A percentile compares a stretch with the other conserved stretches of the same genome.
phyloP scores from a whole-genome alignment of 2,888 invertebrate species.

The Trissolcus brochymenae region DNA sequence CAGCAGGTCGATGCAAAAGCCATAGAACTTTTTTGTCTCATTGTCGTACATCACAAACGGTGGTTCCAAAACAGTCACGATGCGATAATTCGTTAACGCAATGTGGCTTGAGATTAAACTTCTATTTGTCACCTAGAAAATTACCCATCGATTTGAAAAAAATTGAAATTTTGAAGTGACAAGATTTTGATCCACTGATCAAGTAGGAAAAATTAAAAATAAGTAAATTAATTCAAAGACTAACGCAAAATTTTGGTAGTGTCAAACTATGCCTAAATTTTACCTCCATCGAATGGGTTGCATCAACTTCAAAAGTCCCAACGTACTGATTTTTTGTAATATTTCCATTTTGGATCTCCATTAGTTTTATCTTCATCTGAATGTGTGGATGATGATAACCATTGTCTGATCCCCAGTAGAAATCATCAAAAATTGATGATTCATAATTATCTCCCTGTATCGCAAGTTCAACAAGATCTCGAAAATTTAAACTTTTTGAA shows the following conservation, averaged over 20 bases:
- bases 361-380: slow-evolving; percentile 68
- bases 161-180: too few species aligned
- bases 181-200: too few species aligned
- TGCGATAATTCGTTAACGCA: slow-evolving; percentile 89
- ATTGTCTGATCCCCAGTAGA: slow-evolving; percentile 67
- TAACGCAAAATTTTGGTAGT: too few species aligned
- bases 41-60: slow-evolving; percentile 88
- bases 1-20: slow-evolving; percentile 96
- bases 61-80: slow-evolving; percentile 90
- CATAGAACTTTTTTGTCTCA: slow-evolving; percentile 77
- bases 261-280: too few species aligned
- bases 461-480: slow-evolving; percentile 39
- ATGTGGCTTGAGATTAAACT: slow-evolving; percentile 83
- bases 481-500: slow-evolving; percentile 77
- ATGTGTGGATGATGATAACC: slow-evolving; percentile 69
- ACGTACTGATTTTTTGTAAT: slow-evolving; percentile 84
- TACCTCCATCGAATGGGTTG: slow-evolving; percentile 81
- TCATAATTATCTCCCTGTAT: slow-evolving; percentile 34
- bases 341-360: slow-evolving; percentile 84
- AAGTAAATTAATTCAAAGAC: too few species aligned
- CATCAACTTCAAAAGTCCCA: slow-evolving; percentile 88
- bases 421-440: slow-evolving; percentile 67
- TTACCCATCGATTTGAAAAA: too few species aligned
- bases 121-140: slow-evolving; percentile 55
- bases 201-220: too few species aligned